Base-by-base conservation (phyloP, 2,797 vertebrate species). In the Garrulus glandarius region DNA sequence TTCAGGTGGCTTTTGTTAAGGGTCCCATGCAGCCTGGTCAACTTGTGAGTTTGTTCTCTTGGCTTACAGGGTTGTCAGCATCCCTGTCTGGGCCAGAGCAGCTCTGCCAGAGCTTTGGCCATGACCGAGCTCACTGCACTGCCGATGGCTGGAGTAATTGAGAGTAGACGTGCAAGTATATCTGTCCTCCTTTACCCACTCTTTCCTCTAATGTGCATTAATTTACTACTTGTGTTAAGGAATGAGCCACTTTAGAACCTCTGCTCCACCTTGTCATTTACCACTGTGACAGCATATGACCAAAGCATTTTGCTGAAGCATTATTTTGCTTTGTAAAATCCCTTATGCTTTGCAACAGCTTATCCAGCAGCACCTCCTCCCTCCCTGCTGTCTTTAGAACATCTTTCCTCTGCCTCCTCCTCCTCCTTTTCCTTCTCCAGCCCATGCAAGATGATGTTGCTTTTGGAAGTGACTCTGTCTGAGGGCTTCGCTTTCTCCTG, bases 271-370 rank as follows among this genome's bases (percentile, higher is more conserved):
- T 89, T 91, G 71, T 60, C 11, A 2, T 93, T 75, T 89, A 93
- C 89, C 89, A 64, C 82, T 1, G 0, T 83, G 89, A 83, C 82
- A 49, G 34, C 80, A 87, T 69, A 89, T 13, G 49, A 91, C 89
- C 85, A 71, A 65, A 91, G 39, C 50, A 43, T 76, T 91, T 92
- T 92, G 47, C 61, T 52, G 84, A 72, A 89, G 50, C 47, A 69
- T 94, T 85, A 61, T 92, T 92, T 75, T 87, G 50, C 41, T 76
- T 81, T 1, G 15, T 84, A 84, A 78, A 94, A 81, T 80, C 68
- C 46, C 23, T 1, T 0, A 2, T 32, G 60, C 71, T 85, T 87
- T 72, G 46, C 30, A 67, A 43, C 53, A 37, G 70, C 41, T 93
- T 49, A 57, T 56, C 29, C 87, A 76, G 89, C 39, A 67, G 84